Conservation (phyloP, 2,113 vertebrate species). For the Dasyprocta punctata region DNA sequence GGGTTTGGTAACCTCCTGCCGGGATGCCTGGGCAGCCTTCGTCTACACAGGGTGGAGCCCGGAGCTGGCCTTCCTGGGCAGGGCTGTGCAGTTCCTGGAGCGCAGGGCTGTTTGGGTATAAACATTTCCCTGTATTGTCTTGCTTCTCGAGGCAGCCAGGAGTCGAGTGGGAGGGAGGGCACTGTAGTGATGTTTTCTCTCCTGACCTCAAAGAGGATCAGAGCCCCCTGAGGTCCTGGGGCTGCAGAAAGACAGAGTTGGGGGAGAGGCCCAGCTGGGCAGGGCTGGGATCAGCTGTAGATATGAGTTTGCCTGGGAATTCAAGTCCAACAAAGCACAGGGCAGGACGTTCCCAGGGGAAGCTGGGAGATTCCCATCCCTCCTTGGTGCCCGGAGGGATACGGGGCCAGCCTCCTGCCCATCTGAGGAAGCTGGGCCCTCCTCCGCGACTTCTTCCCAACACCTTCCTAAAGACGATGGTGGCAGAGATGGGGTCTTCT, state of each 20-base stretch:
- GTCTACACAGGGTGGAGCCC: slow-evolving; percentile 64
- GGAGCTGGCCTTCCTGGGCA: slow-evolving; percentile 73
- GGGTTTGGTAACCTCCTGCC: not conserved
- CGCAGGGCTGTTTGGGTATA: slow-evolving; percentile 68
- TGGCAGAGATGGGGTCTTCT: not conserved
- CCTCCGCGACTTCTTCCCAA: not conserved
- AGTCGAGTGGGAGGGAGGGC: not conserved
- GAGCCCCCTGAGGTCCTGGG: not conserved
- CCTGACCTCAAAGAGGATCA: not conserved
- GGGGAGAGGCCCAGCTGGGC: not conserved
- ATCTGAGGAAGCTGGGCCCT: not conserved
- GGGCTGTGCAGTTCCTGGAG: slow-evolving; percentile 76
- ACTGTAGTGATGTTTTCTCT: not conserved
- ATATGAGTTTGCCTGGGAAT: not conserved
- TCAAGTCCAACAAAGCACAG: not conserved
- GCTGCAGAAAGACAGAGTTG: not conserved
- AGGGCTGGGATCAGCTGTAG: not conserved
- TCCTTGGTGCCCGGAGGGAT: not conserved
- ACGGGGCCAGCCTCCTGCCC: not conserved
- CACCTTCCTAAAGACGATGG: not conserved
- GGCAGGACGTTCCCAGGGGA: not conserved
- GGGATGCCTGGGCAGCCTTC: not conserved
- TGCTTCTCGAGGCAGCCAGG: slow-evolving; percentile 67
- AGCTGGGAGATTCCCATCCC: not conserved
- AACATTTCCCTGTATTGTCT: slow-evolving; percentile 81